A percentile compares a stretch with the other conserved stretches of the same genome.
phyloP scores from a whole-genome alignment of 1,140 invertebrate genomes.

The Drosophila parvula region DNA sequence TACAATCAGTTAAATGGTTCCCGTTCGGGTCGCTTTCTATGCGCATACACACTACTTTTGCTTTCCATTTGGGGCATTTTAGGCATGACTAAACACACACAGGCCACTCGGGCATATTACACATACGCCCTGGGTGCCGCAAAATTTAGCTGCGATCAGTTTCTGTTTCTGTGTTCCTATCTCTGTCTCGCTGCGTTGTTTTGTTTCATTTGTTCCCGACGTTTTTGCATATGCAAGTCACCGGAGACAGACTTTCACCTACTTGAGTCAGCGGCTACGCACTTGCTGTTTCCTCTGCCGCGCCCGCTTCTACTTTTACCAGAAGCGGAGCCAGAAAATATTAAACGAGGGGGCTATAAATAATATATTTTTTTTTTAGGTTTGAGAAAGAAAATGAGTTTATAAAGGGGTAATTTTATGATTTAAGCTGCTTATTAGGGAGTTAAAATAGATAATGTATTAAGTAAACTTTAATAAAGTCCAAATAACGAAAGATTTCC shows the following conservation, averaged over 20 bases:
- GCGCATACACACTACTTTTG: constrained; percentile 62
- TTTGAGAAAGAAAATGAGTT: background rate
- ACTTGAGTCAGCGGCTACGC: constrained; percentile 76
- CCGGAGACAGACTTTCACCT: constrained; percentile 75
- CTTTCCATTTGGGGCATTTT: constrained; percentile 64
- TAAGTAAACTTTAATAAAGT: too few species aligned
- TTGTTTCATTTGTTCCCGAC: constrained; percentile 26
- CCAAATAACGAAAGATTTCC: too few species aligned
- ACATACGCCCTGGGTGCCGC: constrained; percentile 58
- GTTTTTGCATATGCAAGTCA: constrained; percentile 80
- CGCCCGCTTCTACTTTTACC: constrained; percentile 38
- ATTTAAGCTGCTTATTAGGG: background rate
- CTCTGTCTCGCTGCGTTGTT: constrained; percentile 20
- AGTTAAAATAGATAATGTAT: background rate
- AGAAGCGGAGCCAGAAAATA: background rate
- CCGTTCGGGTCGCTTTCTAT: constrained; percentile 65
- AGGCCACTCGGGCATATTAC: constrained; percentile 29
- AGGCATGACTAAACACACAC: constrained; percentile 68
- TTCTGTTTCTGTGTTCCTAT: constrained; percentile 47
- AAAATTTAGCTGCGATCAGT: constrained; percentile 20
- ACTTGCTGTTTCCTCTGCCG: constrained; percentile 51
- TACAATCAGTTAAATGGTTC: constrained; percentile 52
- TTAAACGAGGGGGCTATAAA: background rate
- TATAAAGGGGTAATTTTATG: background rate
- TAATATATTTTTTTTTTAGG: too few species aligned